Evolutionary conservation across 2,113 vertebrate species (phyloP).

Genomic region (Chaetorhynchus papuensis): DNA sequence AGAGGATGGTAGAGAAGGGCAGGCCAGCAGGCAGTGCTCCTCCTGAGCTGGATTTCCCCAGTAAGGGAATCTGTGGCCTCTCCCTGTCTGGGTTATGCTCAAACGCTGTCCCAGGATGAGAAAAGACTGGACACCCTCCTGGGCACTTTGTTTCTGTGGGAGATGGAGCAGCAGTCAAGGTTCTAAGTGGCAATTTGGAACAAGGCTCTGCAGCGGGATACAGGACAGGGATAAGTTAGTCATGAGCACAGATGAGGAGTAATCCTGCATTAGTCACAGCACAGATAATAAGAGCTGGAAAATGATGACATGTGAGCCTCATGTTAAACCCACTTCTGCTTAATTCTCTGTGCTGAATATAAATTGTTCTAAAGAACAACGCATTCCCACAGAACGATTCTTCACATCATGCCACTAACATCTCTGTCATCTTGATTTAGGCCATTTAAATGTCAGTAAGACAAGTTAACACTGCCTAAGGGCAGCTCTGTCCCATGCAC

Average conservation of each 20-base stretch:
- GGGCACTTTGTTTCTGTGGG: neutral
- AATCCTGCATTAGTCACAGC: conserved; percentile 53
- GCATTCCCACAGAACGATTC: conserved; percentile 27
- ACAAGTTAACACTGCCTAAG: conserved; percentile 19
- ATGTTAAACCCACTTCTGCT: conserved; percentile 49
- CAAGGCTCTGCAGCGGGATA: neutral
- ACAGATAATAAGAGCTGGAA: conserved; percentile 49
- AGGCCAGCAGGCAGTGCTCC: neutral
- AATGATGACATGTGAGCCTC: conserved; percentile 47
- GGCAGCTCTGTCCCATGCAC: conserved; percentile 21
- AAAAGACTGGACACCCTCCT: neutral
- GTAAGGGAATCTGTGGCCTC: neutral
- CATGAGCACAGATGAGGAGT: conserved; percentile 17
- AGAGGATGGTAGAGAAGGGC: neutral
- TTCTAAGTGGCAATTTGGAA: neutral
- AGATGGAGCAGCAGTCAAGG: neutral
- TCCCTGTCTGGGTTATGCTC: neutral
- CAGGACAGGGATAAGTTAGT: conserved; percentile 24
- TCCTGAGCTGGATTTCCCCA: neutral
- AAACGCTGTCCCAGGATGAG: rapidly evolving
- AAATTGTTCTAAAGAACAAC: conserved; percentile 52
- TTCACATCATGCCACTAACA: conserved; percentile 36
- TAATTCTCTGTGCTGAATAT: conserved; percentile 32
- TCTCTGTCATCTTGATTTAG: conserved; percentile 54
- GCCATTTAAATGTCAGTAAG: conserved; percentile 45